Base-by-base conservation (phyloP, 2,113 vertebrate species). In the Eira barbara region DNA sequence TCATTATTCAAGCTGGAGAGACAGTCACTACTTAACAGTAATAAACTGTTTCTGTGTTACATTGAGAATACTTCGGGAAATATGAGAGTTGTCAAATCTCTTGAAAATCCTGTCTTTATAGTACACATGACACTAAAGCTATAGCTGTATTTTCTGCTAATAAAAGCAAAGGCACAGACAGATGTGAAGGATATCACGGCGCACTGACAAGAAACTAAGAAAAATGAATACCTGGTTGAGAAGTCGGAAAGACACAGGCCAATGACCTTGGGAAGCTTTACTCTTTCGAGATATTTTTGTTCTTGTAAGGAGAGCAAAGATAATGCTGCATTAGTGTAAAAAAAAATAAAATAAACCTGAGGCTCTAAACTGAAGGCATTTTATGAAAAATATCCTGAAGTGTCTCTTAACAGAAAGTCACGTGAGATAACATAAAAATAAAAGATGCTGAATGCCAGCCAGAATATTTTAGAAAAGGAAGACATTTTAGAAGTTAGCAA, bases 1-100 rank as follows among this genome's bases (percentile, higher is more conserved):
- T 99, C 99, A 99, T 99, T 99, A 99, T 99, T 99, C 99, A 99
- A 98, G 98, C 97, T 98, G 97, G 98, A 97, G 97, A 99, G 99
- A 99, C 98, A 99, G 98, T 99, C 98, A 98, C 99, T 99, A 98
- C 99, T 99, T 99, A 99, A 99, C 98, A 99, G 99, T 99, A 99
- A 99, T 99, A 99, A 99, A 99, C 99, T 98, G 98, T 99, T 99
- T 99, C 98, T 98, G 98, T 99, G 98, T 99, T 99, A 99, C 98
- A 99, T 97, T 59, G 98, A 99, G 99, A 99, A 99, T 99, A 99
- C 98, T 98, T 98, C 27, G 18, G 98, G 98, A 99, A 99, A 98
- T 99, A 98, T 98, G 98, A 98, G 98, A 98, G 98, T 98, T 99
- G 98, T 99, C 99, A 99, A 98, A 98, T 99, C 98, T 99, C 97